Evolutionary conservation across 2,888 invertebrate species (phyloP).

Genomic region (Papilio elwesi): DNA sequence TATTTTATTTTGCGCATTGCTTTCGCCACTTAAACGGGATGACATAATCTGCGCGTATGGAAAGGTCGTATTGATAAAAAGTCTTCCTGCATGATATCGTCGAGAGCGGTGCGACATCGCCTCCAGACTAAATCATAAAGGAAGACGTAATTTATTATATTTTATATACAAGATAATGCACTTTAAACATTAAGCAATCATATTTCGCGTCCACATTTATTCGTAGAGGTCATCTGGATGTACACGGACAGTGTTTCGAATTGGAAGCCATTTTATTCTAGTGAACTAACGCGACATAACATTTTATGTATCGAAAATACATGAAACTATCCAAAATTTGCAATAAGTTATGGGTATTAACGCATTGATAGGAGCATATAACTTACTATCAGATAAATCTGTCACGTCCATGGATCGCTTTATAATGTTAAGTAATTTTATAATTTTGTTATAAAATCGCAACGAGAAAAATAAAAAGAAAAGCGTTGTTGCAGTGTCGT

Average conservation of each 20-base stretch:
- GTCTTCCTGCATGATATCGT: constrained; percentile 10
- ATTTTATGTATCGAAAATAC: too few species aligned
- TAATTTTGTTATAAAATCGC: too few species aligned
- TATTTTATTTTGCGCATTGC: constrained; percentile 34
- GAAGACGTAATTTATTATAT: constrained; percentile 35
- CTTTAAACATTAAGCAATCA: background rate
- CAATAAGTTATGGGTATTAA: too few species aligned
- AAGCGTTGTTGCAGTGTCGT: background rate
- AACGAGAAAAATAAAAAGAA: too few species aligned
- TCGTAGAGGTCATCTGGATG: background rate
- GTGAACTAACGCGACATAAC: background rate
- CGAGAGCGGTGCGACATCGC: constrained; percentile 11
- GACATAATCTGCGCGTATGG: constrained; percentile 34
- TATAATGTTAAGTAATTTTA: too few species aligned
- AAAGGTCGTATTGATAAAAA: constrained; percentile 41
- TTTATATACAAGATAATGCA: constrained; percentile 17
- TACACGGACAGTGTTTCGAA: background rate
- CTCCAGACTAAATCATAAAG: constrained; percentile 23
- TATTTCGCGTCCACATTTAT: background rate
- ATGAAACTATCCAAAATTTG: too few species aligned
- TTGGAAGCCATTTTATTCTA: background rate
- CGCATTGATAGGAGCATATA: too few species aligned
- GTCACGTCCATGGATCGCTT: too few species aligned
- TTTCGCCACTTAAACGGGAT: constrained; percentile 35
- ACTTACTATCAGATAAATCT: too few species aligned